These are phyloP conservation scores for Ciconia boyciana DNA, from an alignment of 2,113 vertebrate genomes.

Conservation along the genomic window DNA sequence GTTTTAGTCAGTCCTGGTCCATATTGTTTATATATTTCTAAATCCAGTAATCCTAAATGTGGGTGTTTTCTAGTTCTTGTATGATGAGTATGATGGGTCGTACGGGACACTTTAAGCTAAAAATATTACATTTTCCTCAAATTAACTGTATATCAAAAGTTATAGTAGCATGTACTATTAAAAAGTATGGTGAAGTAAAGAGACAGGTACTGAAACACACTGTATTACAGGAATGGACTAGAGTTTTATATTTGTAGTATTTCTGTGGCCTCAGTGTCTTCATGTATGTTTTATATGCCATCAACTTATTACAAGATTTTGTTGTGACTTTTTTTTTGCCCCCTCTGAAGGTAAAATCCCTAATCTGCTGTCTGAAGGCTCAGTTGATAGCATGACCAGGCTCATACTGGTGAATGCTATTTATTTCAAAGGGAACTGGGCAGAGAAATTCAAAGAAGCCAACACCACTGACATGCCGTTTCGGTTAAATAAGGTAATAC, in stretches of 20 bases:
- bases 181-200: background rate
- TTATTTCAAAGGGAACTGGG: slow-evolving; percentile 94
- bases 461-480: slow-evolving; percentile 79
- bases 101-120: background rate
- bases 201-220: background rate
- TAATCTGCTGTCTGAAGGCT: slow-evolving; percentile 77
- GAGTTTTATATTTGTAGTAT: background rate
- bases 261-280: background rate
- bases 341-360: slow-evolving; percentile 85
- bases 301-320: background rate
- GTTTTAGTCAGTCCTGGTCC: background rate
- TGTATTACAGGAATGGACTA: background rate
- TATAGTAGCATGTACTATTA: background rate
- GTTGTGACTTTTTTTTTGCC: background rate
- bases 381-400: slow-evolving; percentile 71
- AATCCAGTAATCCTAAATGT: background rate
- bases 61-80: background rate
- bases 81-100: background rate
- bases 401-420: slow-evolving; percentile 90
- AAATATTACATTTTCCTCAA: background rate
- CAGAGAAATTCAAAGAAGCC: slow-evolving; percentile 70
- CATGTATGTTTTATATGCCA: background rate
- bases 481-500: slow-evolving; percentile 78
- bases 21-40: background rate
- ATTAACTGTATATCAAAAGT: background rate